Base-by-base conservation (phyloP, 2,888 invertebrate species). In the Eristalis pertinax region DNA sequence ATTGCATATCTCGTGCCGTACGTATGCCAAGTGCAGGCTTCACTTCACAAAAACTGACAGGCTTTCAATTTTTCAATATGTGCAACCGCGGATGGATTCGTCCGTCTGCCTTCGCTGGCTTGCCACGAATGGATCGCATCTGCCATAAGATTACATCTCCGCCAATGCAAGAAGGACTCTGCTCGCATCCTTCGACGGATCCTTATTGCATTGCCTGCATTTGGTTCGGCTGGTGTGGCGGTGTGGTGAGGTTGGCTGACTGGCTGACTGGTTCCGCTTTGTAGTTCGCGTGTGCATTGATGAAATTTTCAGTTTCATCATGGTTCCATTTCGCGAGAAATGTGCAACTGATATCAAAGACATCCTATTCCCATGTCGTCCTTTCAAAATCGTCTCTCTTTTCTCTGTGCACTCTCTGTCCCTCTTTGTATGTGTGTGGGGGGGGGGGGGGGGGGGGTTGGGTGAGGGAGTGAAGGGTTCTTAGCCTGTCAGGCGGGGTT, bases 321-420 rank as follows among this genome's bases (percentile, higher is more conserved):
- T 69, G 68, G 68, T 50, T n/a, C 19, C 32, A 60, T 43, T 41
- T 64, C 85, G 82, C 82, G 74, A 86, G 73, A 86, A 82, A 82
- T 80, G 65, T 86, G 85, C 82, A 86, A 86, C 85, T 86, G 85
- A 86, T 86, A 78, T 86, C 85, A 86, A 86, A 86, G 78, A 70
- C 38, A 70, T 75, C 63, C 70, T 58, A 74, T 74, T 60, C 41
- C 29, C 69, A 62, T 43, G 38, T 65, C 75, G 50, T 50, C 50
- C 50, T 50, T 38, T 38, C 38, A 38, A 38, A 38, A 38, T 13
- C 13, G 19, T 8, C 8, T 50, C 43, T 50, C 43, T 43, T 43
- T 43, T 15, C 43, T n/a, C 4, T 43, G 32, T 32, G 32, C 43
- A 4, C n/a, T 50, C 43, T 7, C 43, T n/a, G 4, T 5, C 43